Base-by-base conservation (phyloP, 1,140 invertebrate species). In the Bombus vancouverensis region DNA sequence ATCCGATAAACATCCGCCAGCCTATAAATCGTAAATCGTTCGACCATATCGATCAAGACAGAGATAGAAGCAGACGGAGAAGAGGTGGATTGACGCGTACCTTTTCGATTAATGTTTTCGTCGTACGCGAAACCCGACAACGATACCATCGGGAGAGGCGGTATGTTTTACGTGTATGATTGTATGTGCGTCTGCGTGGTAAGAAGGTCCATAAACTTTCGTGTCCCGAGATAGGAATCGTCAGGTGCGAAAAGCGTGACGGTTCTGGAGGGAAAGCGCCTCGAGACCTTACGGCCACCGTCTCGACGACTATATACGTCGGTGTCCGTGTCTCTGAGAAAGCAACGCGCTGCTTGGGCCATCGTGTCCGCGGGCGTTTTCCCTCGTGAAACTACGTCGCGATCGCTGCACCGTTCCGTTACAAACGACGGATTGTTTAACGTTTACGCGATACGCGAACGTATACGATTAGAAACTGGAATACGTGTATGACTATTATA, bases 221-320 rank as follows among this genome's bases (percentile, higher is more conserved):
- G 93, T 93, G 90, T 90, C 86, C 87, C 89, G 92, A 92, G 93
- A 93, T 93, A 91, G 91, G 91, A 91, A 94, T 94, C 93, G 93
- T 94, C 92, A 93, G 91, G 92, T 92, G 93, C 94, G 92, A 95
- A 95, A 95, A 95, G 94, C 94, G 94, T 95, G 94, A 95, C 94
- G 94, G 94, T 92, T 93, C 92, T 93, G 90, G 90, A 92, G 94
- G 94, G 94, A 95, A 95, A 95, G 94, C 94, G 93, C 91, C 92
- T 89, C 76, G 75, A 83, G 87, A 88, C 88, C 87, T 87, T 90
- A 66, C 83, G 68, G 74, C 70, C 77, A 39, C 74, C 72, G 65
- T 66, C 42, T 53, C 85, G 80, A 76, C 78, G 75, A 85, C 70
- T 85, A 85, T 85, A 81, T 74, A 81, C 70, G 68, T 66, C 44